These are phyloP conservation scores for Nothoprocta pentlandii DNA, from an alignment of 2,113 vertebrate species.

Conservation along the genomic window DNA sequence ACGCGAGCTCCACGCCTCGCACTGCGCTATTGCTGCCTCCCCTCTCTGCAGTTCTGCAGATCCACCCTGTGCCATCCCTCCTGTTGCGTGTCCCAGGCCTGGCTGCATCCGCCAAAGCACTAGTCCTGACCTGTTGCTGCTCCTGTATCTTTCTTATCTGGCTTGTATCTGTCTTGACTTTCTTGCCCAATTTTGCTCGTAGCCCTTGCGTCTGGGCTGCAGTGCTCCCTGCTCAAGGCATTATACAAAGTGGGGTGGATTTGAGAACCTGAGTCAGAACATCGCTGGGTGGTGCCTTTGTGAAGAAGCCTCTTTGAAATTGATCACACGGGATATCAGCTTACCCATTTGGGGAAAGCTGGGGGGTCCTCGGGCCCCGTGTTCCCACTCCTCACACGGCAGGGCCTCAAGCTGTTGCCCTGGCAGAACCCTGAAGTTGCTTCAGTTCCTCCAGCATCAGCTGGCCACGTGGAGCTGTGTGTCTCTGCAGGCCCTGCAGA, in stretches of 20 bases:
- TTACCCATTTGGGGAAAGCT: neutral
- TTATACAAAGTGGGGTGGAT: neutral
- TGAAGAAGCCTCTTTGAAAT: neutral
- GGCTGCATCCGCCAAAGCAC: neutral
- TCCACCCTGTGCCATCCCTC: neutral
- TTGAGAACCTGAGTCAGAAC: neutral
- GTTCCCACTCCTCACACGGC: no score
- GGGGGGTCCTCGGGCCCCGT: neutral
- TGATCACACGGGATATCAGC: neutral
- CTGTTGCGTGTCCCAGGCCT: neutral
- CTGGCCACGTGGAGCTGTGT: neutral
- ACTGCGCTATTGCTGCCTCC: neutral
- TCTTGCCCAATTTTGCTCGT: neutral
- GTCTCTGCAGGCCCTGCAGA: no score
- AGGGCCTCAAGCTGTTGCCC: neutral
- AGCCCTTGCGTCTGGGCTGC: neutral
- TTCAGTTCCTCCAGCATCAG: neutral
- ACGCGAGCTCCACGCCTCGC: neutral
- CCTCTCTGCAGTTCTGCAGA: neutral
- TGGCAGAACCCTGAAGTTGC: neutral
- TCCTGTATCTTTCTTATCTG: neutral
- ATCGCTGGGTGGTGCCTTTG: neutral
- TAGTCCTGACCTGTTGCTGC: conserved; percentile 10
- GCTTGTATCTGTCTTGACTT: neutral
- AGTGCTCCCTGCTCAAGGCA: neutral